These are phyloP conservation scores for Acropternis orthonyx DNA, from an alignment of 2,797 vertebrate genomes.

Conservation along the genomic window DNA sequence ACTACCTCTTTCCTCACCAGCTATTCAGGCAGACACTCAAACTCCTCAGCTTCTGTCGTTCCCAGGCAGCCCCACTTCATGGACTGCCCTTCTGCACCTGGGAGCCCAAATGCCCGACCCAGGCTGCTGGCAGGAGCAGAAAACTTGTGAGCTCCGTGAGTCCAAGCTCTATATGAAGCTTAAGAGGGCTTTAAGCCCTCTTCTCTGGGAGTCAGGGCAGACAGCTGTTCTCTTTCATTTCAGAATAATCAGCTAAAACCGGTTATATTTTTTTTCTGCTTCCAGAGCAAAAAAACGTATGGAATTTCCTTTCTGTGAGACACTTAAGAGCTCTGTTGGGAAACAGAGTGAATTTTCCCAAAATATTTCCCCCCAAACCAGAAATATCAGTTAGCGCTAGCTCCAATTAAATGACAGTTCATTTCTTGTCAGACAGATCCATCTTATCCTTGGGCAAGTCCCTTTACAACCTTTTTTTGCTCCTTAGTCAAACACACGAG, in stretches of 20 bases:
- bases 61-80: neutral
- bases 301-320: conserved; percentile 55
- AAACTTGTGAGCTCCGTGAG: neutral
- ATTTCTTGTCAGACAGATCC: conserved; percentile 10
- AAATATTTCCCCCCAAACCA: conserved; percentile 38
- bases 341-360: conserved; percentile 24
- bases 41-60: neutral
- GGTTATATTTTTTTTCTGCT: neutral
- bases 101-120: fast-evolving
- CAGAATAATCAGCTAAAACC: conserved; percentile 23
- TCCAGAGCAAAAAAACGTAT: neutral
- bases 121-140: neutral
- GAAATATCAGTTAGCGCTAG: neutral
- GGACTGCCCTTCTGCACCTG: neutral
- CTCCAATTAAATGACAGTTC: neutral
- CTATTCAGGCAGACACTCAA: neutral
- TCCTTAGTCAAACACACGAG: neutral
- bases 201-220: neutral
- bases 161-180: neutral
- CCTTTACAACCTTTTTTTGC: neutral
- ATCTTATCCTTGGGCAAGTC: neutral
- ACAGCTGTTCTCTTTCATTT: conserved; percentile 47
- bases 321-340: conserved; percentile 4
- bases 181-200: neutral
- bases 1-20: neutral